Conservation (phyloP, 2,888 invertebrate species). For the Mallateleia sp. region DNA sequence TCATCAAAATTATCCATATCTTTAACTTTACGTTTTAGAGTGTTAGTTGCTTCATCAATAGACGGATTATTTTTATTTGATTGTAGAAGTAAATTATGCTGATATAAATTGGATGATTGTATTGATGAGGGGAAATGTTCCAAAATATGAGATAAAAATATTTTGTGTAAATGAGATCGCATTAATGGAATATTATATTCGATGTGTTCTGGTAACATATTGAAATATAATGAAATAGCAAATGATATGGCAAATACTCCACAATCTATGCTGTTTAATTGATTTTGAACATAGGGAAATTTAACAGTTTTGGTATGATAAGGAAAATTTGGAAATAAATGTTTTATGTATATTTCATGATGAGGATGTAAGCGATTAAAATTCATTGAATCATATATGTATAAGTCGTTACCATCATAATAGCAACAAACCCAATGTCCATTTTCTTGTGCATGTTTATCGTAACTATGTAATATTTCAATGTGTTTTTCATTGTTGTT, state of each 20-base stretch:
- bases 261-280: slow-evolving; percentile 35
- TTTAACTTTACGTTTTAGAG: too few relatives aligned
- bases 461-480: slow-evolving; percentile 31
- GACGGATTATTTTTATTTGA: too few relatives aligned
- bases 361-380: slow-evolving; percentile 20
- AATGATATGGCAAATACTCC: slow-evolving; percentile 38
- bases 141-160: slow-evolving; percentile 19
- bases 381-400: slow-evolving; percentile 54
- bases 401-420: slow-evolving; percentile 33
- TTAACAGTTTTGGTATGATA: slow-evolving; percentile 2
- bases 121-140: slow-evolving; percentile 32
- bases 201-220: not conserved
- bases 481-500: slow-evolving; percentile 38
- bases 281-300: slow-evolving; percentile 33
- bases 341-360: slow-evolving; percentile 22
- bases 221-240: slow-evolving; percentile 23
- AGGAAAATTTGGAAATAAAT: slow-evolving; percentile 40
- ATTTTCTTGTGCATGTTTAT: not conserved
- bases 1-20: too few relatives aligned
- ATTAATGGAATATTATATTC: slow-evolving; percentile 6
- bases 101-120: too few relatives aligned
- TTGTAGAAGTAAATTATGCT: too few relatives aligned
- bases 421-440: slow-evolving; percentile 45
- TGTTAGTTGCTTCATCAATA: too few relatives aligned
- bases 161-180: slow-evolving; percentile 34